Percentiles rank a stretch among this genome's conserved stretches.
phyloP scores from a whole-genome alignment of 1,140 invertebrate genomes.

The Conus betulinus region DNA sequence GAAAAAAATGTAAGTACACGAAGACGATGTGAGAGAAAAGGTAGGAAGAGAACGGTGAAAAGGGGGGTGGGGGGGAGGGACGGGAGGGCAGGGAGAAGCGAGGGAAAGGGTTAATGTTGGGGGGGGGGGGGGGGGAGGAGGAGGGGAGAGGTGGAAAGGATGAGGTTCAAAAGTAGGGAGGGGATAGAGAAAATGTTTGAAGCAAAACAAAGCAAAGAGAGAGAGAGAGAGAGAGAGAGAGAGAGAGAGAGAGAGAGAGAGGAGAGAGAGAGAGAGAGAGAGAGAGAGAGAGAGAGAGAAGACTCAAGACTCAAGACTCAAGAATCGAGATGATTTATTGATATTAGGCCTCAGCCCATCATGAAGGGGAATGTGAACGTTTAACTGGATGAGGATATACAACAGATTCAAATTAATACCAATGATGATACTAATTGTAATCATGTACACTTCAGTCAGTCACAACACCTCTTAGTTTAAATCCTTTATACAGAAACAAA shows the following conservation, averaged over 20 bases:
- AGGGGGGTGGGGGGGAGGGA: background rate
- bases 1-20: background rate
- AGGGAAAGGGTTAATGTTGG: background rate
- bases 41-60: background rate
- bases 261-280: conserved; percentile 16
- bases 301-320: background rate
- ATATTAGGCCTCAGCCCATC: too few species aligned
- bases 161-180: background rate
- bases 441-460: too few species aligned
- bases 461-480: too few species aligned
- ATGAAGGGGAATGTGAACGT: too few species aligned
- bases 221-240: conserved; percentile 4
- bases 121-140: background rate
- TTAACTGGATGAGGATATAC: too few species aligned
- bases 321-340: too few species aligned
- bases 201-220: background rate
- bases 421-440: too few species aligned
- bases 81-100: too few species aligned
- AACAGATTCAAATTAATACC: too few species aligned
- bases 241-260: conserved; percentile 9
- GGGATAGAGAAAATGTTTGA: background rate
- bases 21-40: background rate
- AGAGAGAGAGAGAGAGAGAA: conserved; percentile 10
- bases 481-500: too few species aligned
- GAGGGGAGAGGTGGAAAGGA: background rate